These are phyloP conservation scores for Agrochola litura DNA, from an alignment of 2,888 invertebrate genomes.

Conservation along the genomic window DNA sequence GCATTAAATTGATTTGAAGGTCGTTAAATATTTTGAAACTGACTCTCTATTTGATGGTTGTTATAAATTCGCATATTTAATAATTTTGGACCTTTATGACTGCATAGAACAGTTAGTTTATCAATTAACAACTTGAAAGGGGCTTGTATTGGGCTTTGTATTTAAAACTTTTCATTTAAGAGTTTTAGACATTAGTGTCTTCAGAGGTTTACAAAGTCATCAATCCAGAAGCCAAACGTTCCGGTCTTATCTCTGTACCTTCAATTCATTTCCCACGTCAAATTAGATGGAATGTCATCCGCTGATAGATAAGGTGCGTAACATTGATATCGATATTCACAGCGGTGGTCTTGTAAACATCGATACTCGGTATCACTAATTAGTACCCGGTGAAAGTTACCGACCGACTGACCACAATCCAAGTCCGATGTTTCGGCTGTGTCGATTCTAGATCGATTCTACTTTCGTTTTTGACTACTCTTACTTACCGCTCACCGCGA, in stretches of 20 bases:
- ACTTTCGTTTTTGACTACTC: conserved; percentile 91
- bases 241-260: conserved; percentile 40
- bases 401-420: conserved; percentile 90
- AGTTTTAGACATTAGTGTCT: conserved; percentile 23
- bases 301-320: conserved; percentile 65
- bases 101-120: not conserved
- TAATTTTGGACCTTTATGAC: not conserved
- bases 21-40: not conserved
- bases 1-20: conserved; percentile 12
- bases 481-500: conserved; percentile 83
- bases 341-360: conserved; percentile 80
- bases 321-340: conserved; percentile 84
- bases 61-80: conserved; percentile 2
- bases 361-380: conserved; percentile 86
- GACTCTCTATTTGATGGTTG: conserved; percentile 14
- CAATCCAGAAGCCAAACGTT: conserved; percentile 27
- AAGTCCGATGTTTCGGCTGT: conserved; percentile 85
- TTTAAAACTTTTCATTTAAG: not conserved
- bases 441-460: conserved; percentile 89
- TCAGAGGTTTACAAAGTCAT: conserved; percentile 19
- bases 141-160: not conserved
- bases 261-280: conserved; percentile 58
- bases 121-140: not conserved
- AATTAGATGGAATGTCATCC: conserved; percentile 64
- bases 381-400: conserved; percentile 88